phyloP scores from a whole-genome alignment of 2,113 vertebrate species.

The Tursiops truncatus region DNA sequence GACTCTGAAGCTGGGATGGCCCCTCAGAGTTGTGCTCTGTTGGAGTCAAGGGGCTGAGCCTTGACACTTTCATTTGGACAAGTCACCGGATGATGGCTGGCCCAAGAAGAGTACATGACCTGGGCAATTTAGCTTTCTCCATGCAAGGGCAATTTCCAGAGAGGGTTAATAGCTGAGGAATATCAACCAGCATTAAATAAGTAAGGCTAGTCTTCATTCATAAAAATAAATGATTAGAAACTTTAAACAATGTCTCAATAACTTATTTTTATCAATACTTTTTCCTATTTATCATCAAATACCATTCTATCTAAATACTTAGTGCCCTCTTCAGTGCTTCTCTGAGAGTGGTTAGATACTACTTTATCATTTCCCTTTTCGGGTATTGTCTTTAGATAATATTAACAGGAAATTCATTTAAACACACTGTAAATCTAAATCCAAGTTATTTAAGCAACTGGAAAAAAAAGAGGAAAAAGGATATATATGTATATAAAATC shows the following conservation, averaged over 20 bases:
- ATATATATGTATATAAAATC: not conserved
- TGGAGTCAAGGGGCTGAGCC: not conserved
- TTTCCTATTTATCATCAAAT: conserved; percentile 7
- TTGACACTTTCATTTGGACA: not conserved
- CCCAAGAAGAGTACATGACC: not conserved
- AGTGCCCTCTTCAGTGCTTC: not conserved
- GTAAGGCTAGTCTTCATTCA: not conserved
- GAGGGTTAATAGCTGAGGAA: not conserved
- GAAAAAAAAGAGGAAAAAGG: not conserved
- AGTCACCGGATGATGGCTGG: not conserved
- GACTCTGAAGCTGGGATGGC: not conserved
- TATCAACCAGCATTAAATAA: not conserved
- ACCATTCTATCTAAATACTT: not conserved
- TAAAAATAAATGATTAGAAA: not conserved
- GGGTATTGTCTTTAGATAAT: not conserved
- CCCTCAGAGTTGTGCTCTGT: not conserved
- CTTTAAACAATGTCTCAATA: not conserved
- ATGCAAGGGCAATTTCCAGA: not conserved
- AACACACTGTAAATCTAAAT: not conserved
- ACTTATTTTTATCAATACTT: not conserved
- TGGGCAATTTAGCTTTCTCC: not conserved
- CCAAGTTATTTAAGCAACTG: not conserved
- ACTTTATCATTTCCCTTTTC: not conserved
- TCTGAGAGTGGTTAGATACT: not conserved
- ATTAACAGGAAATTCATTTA: not conserved